These are phyloP conservation scores for Sturmia bella DNA, from an alignment of 2,888 invertebrate species.

Conservation along the genomic window DNA sequence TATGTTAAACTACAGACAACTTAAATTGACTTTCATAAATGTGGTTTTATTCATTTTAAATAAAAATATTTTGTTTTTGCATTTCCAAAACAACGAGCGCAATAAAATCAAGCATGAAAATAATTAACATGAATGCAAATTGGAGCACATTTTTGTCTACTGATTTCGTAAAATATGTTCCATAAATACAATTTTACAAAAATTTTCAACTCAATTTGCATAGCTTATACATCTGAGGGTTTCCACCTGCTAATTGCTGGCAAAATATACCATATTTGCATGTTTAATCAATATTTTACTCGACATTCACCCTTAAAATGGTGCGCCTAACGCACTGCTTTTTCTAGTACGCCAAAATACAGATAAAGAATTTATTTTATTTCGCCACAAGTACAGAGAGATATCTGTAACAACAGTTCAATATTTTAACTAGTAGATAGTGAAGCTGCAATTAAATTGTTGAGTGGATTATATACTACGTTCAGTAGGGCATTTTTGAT, in stretches of 20 bases:
- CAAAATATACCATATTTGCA: constrained; percentile 64
- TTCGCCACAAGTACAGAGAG: too few species aligned
- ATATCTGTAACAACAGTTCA: too few species aligned
- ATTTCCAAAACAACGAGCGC: not conserved
- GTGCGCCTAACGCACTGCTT: constrained; percentile 47
- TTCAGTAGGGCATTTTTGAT: too few species aligned
- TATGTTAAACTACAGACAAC: not conserved
- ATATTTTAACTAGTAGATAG: too few species aligned
- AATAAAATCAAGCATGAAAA: constrained; percentile 7
- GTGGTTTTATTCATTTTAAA: constrained; percentile 38
- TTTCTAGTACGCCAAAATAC: constrained; percentile 13
- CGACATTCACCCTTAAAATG: constrained; percentile 45
- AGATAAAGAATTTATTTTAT: constrained; percentile 8
- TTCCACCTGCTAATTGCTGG: constrained; percentile 65
- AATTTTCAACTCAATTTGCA: constrained; percentile 56
- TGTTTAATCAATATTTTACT: constrained; percentile 64
- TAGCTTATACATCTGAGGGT: constrained; percentile 37
- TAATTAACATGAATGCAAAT: not conserved
- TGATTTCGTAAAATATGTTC: not conserved
- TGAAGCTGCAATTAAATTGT: too few species aligned
- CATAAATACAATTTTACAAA: constrained; percentile 52
- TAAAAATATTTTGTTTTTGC: not conserved
- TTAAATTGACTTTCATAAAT: constrained; percentile 49
- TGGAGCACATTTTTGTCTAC: not conserved
- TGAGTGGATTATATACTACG: too few species aligned